These are phyloP conservation scores for Drosophila suzukii DNA, from an alignment of 1,140 invertebrate genomes.

Conservation along the genomic window DNA sequence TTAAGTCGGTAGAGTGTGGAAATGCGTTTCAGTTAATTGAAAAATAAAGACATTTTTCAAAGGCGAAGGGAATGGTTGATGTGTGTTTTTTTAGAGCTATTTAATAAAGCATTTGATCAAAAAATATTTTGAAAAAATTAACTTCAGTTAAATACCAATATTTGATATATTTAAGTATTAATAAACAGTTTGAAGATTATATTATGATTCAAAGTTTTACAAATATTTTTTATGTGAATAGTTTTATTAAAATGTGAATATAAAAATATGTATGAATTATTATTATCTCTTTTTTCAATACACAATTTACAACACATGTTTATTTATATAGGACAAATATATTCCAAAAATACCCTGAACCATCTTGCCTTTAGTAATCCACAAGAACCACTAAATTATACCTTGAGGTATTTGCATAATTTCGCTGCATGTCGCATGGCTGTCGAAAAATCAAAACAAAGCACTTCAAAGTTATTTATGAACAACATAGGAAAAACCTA, in stretches of 20 bases:
- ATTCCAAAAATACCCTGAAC: background rate
- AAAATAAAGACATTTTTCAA: background rate
- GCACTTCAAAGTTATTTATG: slow-evolving; percentile 48
- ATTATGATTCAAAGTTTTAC: background rate
- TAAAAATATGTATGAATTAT: no score
- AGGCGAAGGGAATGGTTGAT: no score
- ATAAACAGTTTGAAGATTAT: no score
- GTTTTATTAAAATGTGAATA: no score
- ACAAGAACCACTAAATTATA: background rate
- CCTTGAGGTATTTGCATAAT: slow-evolving; percentile 34
- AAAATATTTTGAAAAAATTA: no score
- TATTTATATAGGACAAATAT: no score
- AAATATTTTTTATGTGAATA: background rate
- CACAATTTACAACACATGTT: background rate
- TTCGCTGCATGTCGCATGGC: slow-evolving; percentile 1
- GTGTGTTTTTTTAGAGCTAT: no score
- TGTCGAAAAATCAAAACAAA: slow-evolving; percentile 33
- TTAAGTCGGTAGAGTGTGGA: slow-evolving; percentile 17
- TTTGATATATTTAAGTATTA: no score
- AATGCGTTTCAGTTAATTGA: slow-evolving; percentile 6
- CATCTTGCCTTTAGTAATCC: background rate
- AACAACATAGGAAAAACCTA: slow-evolving; percentile 20
- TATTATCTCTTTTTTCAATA: background rate
- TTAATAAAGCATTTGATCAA: no score
- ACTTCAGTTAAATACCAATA: no score